Evolutionary conservation across 2,888 invertebrate species (phyloP).

Genomic region (Elaeidobius kamerunicus): DNA sequence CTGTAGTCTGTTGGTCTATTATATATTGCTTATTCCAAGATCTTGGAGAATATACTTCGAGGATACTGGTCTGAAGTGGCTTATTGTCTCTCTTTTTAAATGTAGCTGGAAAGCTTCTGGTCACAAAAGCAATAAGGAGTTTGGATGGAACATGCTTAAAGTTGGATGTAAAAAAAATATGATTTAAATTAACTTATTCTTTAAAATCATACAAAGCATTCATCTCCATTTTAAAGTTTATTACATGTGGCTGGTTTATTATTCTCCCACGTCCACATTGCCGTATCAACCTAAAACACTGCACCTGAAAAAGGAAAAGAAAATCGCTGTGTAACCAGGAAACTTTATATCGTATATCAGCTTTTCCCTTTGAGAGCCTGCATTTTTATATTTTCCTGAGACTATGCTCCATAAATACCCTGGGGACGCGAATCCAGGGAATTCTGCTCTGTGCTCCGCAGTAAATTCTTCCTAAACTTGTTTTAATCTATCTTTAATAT

Average conservation of each 20-base stretch:
- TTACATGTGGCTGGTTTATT: not conserved
- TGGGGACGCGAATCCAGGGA: conserved; percentile 13
- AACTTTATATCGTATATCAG: conserved; percentile 16
- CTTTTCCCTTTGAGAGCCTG: conserved; percentile 11
- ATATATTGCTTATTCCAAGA: too few species aligned
- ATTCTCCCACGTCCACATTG: not conserved
- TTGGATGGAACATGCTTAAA: too few species aligned
- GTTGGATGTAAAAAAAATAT: too few species aligned
- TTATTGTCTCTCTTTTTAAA: too few species aligned
- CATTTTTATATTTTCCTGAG: conserved; percentile 12
- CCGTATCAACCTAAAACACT: not conserved
- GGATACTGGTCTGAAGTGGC: too few species aligned
- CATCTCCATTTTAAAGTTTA: too few species aligned
- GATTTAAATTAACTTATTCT: too few species aligned
- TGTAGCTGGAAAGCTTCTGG: too few species aligned
- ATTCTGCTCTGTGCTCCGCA: conserved; percentile 7
- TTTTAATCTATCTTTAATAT: conserved; percentile 12
- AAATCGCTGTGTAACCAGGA: conserved; percentile 4
- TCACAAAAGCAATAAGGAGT: too few species aligned
- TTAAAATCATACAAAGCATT: too few species aligned
- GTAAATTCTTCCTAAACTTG: conserved; percentile 10
- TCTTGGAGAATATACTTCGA: too few species aligned
- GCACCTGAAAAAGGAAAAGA: not conserved
- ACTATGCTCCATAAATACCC: conserved; percentile 13
- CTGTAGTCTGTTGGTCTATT: too few species aligned